Evolutionary conservation across 1,140 invertebrate species (phyloP).

Genomic region (Diploscapter pachys): DNA sequence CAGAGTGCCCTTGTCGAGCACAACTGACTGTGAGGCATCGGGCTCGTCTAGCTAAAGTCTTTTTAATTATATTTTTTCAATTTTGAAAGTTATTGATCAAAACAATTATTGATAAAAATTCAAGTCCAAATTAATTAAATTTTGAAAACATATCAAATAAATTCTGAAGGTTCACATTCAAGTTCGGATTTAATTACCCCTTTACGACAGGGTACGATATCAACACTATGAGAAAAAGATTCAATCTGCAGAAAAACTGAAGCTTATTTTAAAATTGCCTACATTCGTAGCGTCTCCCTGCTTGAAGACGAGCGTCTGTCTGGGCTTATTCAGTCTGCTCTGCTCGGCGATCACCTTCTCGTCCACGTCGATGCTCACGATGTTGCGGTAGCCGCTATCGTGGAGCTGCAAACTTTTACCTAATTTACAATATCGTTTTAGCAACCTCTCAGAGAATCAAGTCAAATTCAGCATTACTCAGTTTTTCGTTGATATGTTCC

Average conservation of each 20-base stretch:
- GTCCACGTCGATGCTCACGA: slow-evolving; percentile 50
- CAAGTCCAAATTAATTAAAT: too few relatives aligned
- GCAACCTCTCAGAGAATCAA: too few relatives aligned
- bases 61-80: not conserved
- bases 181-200: too few relatives aligned
- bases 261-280: not conserved
- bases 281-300: slow-evolving; percentile 44
- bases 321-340: slow-evolving; percentile 32
- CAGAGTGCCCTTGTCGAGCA: slow-evolving; percentile 53
- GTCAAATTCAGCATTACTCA: too few relatives aligned
- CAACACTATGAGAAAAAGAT: not conserved
- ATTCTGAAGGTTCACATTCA: too few relatives aligned
- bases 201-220: too few relatives aligned
- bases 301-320: slow-evolving; percentile 42
- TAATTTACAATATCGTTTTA: not conserved
- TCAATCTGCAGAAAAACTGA: not conserved
- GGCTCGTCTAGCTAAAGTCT: slow-evolving; percentile 2
- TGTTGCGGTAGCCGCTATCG: slow-evolving; percentile 50
- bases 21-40: slow-evolving; percentile 33
- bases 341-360: slow-evolving; percentile 44
- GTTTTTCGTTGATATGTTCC: too few relatives aligned
- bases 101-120: too few relatives aligned
- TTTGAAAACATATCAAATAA: too few relatives aligned
- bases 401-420: slow-evolving; percentile 45
- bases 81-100: not conserved